Conservation (phyloP, 2,888 invertebrate genomes). For the Lasius platythorax region DNA sequence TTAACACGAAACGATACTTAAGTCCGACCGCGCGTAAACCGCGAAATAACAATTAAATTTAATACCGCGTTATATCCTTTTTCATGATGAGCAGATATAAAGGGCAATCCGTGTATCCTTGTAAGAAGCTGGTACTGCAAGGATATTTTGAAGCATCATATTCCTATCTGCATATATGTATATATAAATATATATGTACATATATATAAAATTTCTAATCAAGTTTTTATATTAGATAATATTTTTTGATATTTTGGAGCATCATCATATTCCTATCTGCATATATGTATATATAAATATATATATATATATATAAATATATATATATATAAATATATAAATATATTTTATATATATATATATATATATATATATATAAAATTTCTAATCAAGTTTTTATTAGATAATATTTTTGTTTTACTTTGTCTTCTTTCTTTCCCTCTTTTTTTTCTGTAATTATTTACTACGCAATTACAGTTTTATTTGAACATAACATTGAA, state of each 20-base stretch:
- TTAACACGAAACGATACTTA: conserved; percentile 49
- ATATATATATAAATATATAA: too few species aligned
- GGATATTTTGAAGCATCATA: background rate
- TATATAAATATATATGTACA: too few species aligned
- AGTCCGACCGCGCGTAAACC: conserved; percentile 4
- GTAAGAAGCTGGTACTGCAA: background rate
- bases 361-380: too few species aligned
- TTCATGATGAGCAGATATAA: background rate
- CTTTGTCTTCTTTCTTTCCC: background rate
- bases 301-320: too few species aligned
- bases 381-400: background rate
- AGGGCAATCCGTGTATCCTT: background rate
- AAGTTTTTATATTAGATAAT: too few species aligned
- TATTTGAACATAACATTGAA: background rate
- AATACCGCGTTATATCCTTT: conserved; percentile 27
- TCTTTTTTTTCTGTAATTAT: background rate
- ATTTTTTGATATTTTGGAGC: background rate
- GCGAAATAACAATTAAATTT: conserved; percentile 48
- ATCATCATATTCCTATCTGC: background rate
- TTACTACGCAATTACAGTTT: background rate
- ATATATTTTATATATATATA: too few species aligned
- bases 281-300: too few species aligned
- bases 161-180: background rate
- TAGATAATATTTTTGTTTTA: background rate
- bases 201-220: too few species aligned